These are phyloP conservation scores for Laterallus jamaicensis DNA, from an alignment of 2,113 vertebrate species.

Conservation along the genomic window DNA sequence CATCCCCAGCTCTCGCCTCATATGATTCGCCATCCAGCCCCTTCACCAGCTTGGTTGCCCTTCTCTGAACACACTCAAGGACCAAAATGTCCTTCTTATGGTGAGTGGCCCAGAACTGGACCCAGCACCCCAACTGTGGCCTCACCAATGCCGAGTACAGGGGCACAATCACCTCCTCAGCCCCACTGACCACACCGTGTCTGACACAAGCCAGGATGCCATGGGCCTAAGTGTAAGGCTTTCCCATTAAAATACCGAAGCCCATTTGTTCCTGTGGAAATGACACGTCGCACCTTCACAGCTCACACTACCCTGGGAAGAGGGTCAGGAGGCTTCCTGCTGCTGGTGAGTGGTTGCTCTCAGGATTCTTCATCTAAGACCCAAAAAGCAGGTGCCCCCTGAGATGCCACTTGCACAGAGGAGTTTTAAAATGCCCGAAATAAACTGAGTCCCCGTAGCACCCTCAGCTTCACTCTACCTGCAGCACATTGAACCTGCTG, in stretches of 20 bases:
- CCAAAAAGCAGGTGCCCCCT: conserved; percentile 57
- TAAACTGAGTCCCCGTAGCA: conserved; percentile 23
- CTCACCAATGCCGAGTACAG: no score
- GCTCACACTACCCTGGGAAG: conserved; percentile 51
- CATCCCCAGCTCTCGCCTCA: no score
- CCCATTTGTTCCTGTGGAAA: background rate
- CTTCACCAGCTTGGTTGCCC: no score
- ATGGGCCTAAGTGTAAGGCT: background rate
- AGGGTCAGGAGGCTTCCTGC: conserved; percentile 30
- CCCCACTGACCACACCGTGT: no score
- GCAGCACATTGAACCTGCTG: conserved; percentile 2
- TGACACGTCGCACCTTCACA: background rate
- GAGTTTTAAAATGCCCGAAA: conserved; percentile 24
- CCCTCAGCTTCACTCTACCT: background rate
- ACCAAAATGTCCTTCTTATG: no score
- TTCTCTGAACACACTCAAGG: no score
- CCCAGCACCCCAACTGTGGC: no score
- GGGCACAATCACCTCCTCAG: no score
- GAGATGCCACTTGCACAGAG: conserved; percentile 61
- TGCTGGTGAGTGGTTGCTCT: conserved; percentile 60
- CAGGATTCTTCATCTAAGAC: conserved; percentile 57
- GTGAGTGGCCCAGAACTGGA: no score
- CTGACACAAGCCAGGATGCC: no score
- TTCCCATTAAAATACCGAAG: background rate
- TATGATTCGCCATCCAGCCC: no score